These are phyloP conservation scores for Trissolcus basalis DNA, from an alignment of 1,140 invertebrate species.

Conservation along the genomic window DNA sequence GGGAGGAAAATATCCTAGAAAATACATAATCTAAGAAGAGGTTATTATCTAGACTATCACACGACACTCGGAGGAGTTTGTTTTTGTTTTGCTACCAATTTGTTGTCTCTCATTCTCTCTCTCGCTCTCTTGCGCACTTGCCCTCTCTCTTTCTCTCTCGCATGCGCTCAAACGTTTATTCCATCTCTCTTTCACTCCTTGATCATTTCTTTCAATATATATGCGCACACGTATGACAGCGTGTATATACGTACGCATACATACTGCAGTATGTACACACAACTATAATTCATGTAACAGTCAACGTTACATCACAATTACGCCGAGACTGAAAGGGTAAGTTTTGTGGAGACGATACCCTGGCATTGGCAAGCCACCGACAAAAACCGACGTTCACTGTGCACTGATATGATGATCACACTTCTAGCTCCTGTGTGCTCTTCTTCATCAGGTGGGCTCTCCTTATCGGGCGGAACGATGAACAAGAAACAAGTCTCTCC, in stretches of 20 bases:
- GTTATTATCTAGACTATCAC: conserved; percentile 58
- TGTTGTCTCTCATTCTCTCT: conserved; percentile 14
- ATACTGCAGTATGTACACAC: conserved; percentile 40
- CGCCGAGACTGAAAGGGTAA: conserved; percentile 52
- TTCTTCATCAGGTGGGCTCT: conserved; percentile 6
- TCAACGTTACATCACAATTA: conserved; percentile 51
- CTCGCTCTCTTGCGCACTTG: conserved; percentile 1
- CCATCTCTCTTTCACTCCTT: background rate
- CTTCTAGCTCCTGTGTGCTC: too few relatives aligned
- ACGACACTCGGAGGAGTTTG: conserved; percentile 49
- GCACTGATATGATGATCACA: conserved; percentile 59
- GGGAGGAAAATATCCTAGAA: conserved; percentile 65
- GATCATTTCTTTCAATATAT: conserved; percentile 40
- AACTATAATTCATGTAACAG: conserved; percentile 49
- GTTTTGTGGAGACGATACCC: conserved; percentile 49
- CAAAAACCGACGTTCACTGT: conserved; percentile 48
- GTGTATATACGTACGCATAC: conserved; percentile 22
- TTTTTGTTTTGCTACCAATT: conserved; percentile 2
- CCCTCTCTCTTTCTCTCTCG: conserved; percentile 11
- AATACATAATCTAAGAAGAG: conserved; percentile 64
- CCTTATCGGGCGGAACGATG: background rate
- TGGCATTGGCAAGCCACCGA: conserved; percentile 45
- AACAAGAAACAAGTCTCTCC: background rate
- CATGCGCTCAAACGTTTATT: background rate
- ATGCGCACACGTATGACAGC: conserved; percentile 20